These are phyloP conservation scores for Elymnias hypermnestra DNA, from an alignment of 1,140 invertebrate species.

Conservation along the genomic window DNA sequence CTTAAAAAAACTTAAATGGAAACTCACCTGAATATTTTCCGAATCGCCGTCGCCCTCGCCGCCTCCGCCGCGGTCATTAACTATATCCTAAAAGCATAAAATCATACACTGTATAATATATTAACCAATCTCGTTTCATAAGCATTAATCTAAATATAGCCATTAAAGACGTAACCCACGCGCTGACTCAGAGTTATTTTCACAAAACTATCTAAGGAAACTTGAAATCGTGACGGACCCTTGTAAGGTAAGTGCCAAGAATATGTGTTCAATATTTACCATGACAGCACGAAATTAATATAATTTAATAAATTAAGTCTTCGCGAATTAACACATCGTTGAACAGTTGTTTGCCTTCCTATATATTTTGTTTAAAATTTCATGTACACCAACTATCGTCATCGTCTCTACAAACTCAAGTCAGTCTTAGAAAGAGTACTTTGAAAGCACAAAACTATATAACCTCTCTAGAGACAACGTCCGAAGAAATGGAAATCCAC, in stretches of 20 bases:
- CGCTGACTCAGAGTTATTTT: conserved; percentile 18
- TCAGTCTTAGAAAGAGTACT: background rate
- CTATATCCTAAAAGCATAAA: conserved; percentile 65
- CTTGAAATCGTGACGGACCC: conserved; percentile 6
- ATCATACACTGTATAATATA: background rate
- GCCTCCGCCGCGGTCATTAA: conserved; percentile 74
- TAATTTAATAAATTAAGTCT: too few species aligned
- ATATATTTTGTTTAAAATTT: too few species aligned
- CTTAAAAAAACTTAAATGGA: background rate
- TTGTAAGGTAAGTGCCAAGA: conserved; percentile 9
- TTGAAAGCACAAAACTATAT: background rate
- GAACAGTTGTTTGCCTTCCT: too few species aligned
- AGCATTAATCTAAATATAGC: conserved; percentile 9
- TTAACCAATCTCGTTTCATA: background rate
- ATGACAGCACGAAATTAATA: background rate
- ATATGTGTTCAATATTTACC: background rate
- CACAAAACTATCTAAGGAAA: conserved; percentile 17
- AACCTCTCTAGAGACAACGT: too few species aligned
- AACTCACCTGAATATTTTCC: conserved; percentile 60
- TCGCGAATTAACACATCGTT: too few species aligned
- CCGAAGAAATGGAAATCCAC: too few species aligned
- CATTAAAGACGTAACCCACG: conserved; percentile 4
- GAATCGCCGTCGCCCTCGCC: conserved; percentile 73
- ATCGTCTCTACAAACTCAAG: too few species aligned
- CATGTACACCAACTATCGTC: too few species aligned